These are phyloP conservation scores for Seira musarum DNA, from an alignment of 2,888 invertebrate species.

Conservation along the genomic window DNA sequence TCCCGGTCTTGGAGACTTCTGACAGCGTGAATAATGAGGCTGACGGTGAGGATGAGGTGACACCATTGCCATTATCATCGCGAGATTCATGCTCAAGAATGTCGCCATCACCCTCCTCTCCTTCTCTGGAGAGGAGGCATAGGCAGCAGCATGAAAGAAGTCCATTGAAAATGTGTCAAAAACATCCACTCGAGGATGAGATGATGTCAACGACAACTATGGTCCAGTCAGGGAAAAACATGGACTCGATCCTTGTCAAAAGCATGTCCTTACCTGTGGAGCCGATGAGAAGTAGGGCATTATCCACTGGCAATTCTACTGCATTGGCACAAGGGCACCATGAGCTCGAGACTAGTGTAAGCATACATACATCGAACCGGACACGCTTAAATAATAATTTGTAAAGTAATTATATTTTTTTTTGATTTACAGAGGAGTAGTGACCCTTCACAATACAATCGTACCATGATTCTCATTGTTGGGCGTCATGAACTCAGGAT, in stretches of 20 bases:
- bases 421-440: constrained; percentile 16
- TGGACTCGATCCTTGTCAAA: constrained; percentile 60
- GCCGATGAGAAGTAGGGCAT: constrained; percentile 73
- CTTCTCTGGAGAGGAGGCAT: background rate
- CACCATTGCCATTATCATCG: too few relatives aligned
- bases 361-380: constrained; percentile 23
- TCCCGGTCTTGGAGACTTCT: constrained; percentile 23
- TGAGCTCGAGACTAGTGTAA: constrained; percentile 51
- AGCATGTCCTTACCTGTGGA: constrained; percentile 69
- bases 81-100: too few relatives aligned
- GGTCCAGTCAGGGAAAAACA: too few relatives aligned
- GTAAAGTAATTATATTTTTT: background rate
- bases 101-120: constrained; percentile 18
- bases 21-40: background rate
- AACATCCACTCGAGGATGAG: constrained; percentile 61
- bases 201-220: too few relatives aligned
- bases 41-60: too few relatives aligned
- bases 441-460: constrained; percentile 80
- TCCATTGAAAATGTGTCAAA: constrained; percentile 8
- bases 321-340: too few relatives aligned
- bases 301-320: constrained; percentile 74
- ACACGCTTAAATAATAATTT: background rate
- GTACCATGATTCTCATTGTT: constrained; percentile 94
- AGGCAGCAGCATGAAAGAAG: constrained; percentile 14
- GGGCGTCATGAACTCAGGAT: constrained; percentile 89